phyloP scores from a whole-genome alignment of 1,140 invertebrate species.

The Zophobas atratus region DNA sequence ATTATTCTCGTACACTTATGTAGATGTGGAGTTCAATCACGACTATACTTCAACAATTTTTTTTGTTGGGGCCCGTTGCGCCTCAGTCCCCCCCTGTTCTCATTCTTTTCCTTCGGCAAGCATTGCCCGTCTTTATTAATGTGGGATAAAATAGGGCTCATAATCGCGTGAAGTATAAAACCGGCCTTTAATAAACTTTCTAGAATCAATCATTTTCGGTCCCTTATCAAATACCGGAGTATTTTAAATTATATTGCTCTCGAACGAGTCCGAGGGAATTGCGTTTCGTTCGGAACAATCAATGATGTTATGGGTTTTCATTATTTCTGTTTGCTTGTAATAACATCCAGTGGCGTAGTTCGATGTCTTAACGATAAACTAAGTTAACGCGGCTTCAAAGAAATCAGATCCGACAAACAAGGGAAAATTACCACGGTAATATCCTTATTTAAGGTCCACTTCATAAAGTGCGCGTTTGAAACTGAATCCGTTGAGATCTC shows the following conservation, averaged over 20 bases:
- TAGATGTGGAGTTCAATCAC: too few relatives aligned
- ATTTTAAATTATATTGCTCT: conserved; percentile 55
- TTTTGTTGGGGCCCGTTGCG: too few relatives aligned
- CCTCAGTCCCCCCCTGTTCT: not conserved
- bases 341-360: conserved; percentile 46
- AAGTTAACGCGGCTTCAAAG: conserved; percentile 36
- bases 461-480: conserved; percentile 49
- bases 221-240: conserved; percentile 53
- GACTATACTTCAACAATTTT: too few relatives aligned
- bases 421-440: conserved; percentile 46
- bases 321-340: conserved; percentile 52
- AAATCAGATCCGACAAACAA: conserved; percentile 39
- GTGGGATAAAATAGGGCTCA: conserved; percentile 29
- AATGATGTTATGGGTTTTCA: conserved; percentile 53
- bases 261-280: conserved; percentile 48
- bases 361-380: conserved; percentile 31
- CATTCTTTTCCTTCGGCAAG: not conserved
- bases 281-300: conserved; percentile 52
- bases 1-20: too few relatives aligned
- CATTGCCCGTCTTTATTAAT: conserved; percentile 18
- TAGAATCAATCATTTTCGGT: conserved; percentile 51
- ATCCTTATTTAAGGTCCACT: conserved; percentile 45
- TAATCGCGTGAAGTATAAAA: conserved; percentile 48
- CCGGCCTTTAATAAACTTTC: conserved; percentile 52
- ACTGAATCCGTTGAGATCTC: conserved; percentile 48